These are phyloP conservation scores for Lumbricus terrestris DNA, from an alignment of 2,888 invertebrate species.

Conservation along the genomic window DNA sequence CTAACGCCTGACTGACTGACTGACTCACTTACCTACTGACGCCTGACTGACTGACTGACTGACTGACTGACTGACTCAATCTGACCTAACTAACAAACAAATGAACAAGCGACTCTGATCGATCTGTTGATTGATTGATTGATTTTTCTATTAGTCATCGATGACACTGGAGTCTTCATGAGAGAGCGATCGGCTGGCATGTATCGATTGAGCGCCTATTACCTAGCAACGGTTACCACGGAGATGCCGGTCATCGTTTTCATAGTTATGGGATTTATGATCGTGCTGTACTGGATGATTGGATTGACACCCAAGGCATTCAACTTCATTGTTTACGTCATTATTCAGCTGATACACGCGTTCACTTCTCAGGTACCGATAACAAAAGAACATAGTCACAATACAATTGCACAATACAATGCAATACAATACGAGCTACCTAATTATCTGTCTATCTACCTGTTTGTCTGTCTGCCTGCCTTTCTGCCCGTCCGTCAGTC, in stretches of 20 bases:
- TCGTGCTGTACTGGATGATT: conserved; percentile 76
- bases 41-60: too few species aligned
- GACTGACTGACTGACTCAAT: background rate
- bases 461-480: too few species aligned
- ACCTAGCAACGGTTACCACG: conserved; percentile 78
- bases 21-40: too few species aligned
- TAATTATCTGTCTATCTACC: background rate
- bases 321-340: conserved; percentile 63
- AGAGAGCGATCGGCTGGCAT: conserved; percentile 77
- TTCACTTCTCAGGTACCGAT: background rate
- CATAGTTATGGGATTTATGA: conserved; percentile 73
- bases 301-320: conserved; percentile 69
- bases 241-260: conserved; percentile 75
- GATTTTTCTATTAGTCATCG: background rate
- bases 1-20: too few species aligned
- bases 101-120: background rate
- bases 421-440: background rate
- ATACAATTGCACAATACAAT: background rate
- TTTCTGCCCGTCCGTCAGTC: too few species aligned
- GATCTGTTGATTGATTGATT: background rate
- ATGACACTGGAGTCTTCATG: conserved; percentile 74
- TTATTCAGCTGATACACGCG: background rate
- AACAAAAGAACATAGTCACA: too few species aligned
- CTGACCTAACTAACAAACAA: background rate
- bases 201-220: conserved; percentile 77